Evolutionary conservation across 2,797 vertebrate genomes (phyloP).

Genomic region (Poecile montanus): DNA sequence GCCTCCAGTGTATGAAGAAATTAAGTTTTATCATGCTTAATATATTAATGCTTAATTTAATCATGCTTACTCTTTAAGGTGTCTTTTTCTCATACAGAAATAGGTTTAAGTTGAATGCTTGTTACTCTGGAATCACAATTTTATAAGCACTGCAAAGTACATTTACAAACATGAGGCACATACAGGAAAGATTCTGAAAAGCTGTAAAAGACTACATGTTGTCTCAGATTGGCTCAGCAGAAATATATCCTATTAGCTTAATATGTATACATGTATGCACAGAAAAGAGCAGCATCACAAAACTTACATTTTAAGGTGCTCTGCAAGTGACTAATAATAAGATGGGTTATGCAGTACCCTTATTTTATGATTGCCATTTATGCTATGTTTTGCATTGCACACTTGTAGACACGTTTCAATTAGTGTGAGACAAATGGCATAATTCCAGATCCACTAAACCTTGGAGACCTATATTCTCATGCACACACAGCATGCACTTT

Average conservation of each 20-base stretch:
- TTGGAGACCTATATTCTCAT: constrained; percentile 35
- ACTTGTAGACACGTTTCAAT: constrained; percentile 52
- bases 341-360: background rate
- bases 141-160: background rate
- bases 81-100: background rate
- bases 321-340: background rate
- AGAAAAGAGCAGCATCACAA: background rate
- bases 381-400: background rate
- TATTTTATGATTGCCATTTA: constrained; percentile 7
- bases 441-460: constrained; percentile 55
- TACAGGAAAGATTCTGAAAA: background rate
- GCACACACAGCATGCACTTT: background rate
- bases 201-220: background rate
- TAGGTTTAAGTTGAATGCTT: background rate
- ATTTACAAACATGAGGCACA: background rate
- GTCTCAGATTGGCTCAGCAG: background rate
- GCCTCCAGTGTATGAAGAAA: background rate
- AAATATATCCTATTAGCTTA: constrained; percentile 32
- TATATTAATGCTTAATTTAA: too few species aligned
- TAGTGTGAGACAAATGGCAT: constrained; percentile 51
- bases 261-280: background rate
- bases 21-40: background rate
- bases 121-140: background rate
- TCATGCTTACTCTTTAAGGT: background rate
- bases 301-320: background rate